Conservation (phyloP, 2,113 vertebrate species). For the human (Homo sapiens) region GRCh38 chr16:1835501-1836000, state of each 20-base stretch:
- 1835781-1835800: not conserved
- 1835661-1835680: not conserved
- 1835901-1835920: too few species aligned
- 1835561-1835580: not conserved
- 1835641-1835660: not conserved
- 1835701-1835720: not conserved
- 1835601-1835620: not conserved
- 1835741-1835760: not conserved
- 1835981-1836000: too few species aligned
- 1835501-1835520: not conserved
- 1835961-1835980: too few species aligned
- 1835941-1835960: too few species aligned
- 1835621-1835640: too few species aligned
- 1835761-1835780: not conserved
- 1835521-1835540: not conserved
- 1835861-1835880: too few species aligned
- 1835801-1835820: not conserved
- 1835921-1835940: too few species aligned
- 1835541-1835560: not conserved
- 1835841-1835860: not conserved
- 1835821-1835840: not conserved
- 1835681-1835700: not conserved
- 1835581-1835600: not conserved
- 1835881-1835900: too few species aligned
- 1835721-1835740: not conserved